Conservation (phyloP, 92 coral and sea anemone genomes). For the Zoanthus solanderi region DNA sequence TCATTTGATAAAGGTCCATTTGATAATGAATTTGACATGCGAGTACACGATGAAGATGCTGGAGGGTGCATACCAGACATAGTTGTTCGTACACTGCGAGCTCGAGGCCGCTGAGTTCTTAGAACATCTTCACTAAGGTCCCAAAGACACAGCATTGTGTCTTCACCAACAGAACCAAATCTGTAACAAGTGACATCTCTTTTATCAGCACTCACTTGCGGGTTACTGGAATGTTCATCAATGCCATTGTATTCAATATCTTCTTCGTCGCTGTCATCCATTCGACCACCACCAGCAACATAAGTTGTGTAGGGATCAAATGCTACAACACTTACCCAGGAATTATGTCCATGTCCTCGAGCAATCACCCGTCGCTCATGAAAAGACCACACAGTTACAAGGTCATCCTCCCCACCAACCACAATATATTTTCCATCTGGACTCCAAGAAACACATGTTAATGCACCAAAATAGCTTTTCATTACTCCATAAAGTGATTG, state of each 20-base stretch:
- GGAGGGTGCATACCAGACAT: slow-evolving; percentile 47
- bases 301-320: slow-evolving; percentile 98
- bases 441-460: slow-evolving; percentile 98
- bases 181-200: slow-evolving; percentile 86
- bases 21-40: slow-evolving; percentile 64
- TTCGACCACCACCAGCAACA: slow-evolving; percentile 84
- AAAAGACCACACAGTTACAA: slow-evolving; percentile 97
- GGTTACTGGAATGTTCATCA: slow-evolving; percentile 57
- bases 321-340: slow-evolving; percentile 97
- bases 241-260: slow-evolving; percentile 85
- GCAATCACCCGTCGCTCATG: slow-evolving; percentile 91
- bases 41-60: slow-evolving; percentile 57
- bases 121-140: slow-evolving; percentile 95
- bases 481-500: slow-evolving; percentile 95
- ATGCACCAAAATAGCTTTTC: slow-evolving; percentile 98
- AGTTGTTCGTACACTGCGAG: slow-evolving; percentile 77
- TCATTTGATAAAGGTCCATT: slow-evolving; percentile 95
- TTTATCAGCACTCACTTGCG: slow-evolving; percentile 69
- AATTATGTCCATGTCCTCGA: slow-evolving; percentile 93
- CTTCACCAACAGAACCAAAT: slow-evolving; percentile 98
- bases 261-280: slow-evolving; percentile 98
- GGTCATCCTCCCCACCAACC: slow-evolving; percentile 97
- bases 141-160: slow-evolving; percentile 94
- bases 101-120: slow-evolving; percentile 89
- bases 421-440: slow-evolving; percentile 99